phyloP scores from a whole-genome alignment of 1,140 invertebrate species.

The Wasmannia auropunctata region DNA sequence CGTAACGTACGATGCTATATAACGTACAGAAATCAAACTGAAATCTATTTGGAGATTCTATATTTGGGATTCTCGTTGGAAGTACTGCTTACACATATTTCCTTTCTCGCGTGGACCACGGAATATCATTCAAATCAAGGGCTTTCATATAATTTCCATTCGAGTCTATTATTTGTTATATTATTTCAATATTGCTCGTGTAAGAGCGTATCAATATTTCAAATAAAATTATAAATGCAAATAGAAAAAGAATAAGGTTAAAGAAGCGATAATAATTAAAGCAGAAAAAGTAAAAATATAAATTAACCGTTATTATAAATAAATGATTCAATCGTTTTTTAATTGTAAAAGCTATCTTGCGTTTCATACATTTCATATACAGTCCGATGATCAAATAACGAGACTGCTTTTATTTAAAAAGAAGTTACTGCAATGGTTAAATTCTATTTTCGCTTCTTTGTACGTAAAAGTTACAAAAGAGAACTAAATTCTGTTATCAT shows the following conservation, averaged over 20 bases:
- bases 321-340: background rate
- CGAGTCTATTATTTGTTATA: background rate
- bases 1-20: background rate
- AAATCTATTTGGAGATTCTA: background rate
- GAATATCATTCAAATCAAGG: background rate
- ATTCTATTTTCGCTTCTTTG: background rate
- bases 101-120: background rate
- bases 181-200: background rate
- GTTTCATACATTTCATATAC: background rate
- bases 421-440: background rate
- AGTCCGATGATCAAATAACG: background rate
- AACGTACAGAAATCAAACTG: slow-evolving; percentile 1
- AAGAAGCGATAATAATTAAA: background rate
- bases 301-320: background rate
- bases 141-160: background rate
- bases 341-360: background rate
- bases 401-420: background rate
- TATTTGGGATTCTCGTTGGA: too few species aligned
- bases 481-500: slow-evolving; percentile 1
- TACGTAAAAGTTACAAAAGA: background rate
- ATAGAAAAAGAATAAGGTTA: background rate
- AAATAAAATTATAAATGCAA: background rate
- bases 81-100: background rate
- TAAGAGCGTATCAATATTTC: background rate
- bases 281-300: background rate